Conservation (phyloP, 2,888 invertebrate species). For the Anticlea derivata region DNA sequence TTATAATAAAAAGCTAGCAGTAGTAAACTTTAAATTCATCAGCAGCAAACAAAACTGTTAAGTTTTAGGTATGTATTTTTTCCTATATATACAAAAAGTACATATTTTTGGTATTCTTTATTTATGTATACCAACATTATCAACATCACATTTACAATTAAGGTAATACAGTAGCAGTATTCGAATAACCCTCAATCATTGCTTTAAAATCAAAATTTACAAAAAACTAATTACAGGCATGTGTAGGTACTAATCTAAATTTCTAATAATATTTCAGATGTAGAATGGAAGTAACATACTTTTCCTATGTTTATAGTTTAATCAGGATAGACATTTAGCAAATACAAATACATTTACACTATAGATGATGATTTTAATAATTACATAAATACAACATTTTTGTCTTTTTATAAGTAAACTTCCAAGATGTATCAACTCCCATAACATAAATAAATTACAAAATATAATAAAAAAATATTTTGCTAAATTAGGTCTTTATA, state of each 20-base stretch:
- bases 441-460: slow-evolving; percentile 32
- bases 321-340: slow-evolving; percentile 25
- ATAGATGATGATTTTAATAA: slow-evolving; percentile 19
- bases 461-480: slow-evolving; percentile 39
- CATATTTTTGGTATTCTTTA: slow-evolving; percentile 44
- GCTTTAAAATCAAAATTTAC: slow-evolving; percentile 25
- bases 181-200: slow-evolving; percentile 3
- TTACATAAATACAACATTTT: slow-evolving; percentile 11
- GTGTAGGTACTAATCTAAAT: slow-evolving; percentile 13
- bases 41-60: slow-evolving; percentile 36
- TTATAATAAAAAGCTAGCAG: slow-evolving; percentile 42
- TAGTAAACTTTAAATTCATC: slow-evolving; percentile 20
- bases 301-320: slow-evolving; percentile 18
- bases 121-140: slow-evolving; percentile 32
- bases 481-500: slow-evolving; percentile 47
- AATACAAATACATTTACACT: slow-evolving; percentile 24
- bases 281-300: slow-evolving; percentile 27
- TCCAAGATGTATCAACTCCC: slow-evolving; percentile 19
- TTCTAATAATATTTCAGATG: slow-evolving; percentile 24
- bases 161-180: slow-evolving; percentile 14
- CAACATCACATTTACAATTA: slow-evolving; percentile 23
- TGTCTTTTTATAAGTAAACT: slow-evolving; percentile 30
- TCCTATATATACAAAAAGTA: slow-evolving; percentile 50
- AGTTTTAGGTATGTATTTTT: slow-evolving; percentile 30
- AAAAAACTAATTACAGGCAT: slow-evolving; percentile 3